Conservation (phyloP, 1,140 invertebrate genomes). For the Mycetomoellerius zeteki region DNA sequence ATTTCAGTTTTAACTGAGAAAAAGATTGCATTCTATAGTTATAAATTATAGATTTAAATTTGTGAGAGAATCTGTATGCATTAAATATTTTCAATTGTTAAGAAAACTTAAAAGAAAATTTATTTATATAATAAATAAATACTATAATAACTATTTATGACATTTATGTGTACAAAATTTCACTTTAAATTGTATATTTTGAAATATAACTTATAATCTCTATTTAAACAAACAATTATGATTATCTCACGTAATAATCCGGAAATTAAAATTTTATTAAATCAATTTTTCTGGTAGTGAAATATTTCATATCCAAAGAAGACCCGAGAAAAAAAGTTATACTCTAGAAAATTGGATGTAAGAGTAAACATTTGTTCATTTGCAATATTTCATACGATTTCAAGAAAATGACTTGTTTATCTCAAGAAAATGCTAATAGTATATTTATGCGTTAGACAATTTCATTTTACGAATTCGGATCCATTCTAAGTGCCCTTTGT, state of each 20-base stretch:
- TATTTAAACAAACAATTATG: neutral
- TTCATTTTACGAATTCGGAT: conserved; percentile 42
- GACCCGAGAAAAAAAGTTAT: neutral
- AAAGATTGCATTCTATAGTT: neutral
- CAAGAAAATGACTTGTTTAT: conserved; percentile 1
- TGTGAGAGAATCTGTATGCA: neutral
- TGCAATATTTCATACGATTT: neutral
- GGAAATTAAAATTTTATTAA: neutral
- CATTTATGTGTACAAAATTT: neutral
- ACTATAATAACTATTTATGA: neutral
- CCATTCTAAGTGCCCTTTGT: conserved; percentile 36
- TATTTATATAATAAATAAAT: neutral
- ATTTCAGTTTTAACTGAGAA: neutral
- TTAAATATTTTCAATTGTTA: neutral
- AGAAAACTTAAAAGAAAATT: neutral
- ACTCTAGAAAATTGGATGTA: neutral
- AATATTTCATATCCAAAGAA: neutral
- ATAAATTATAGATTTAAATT: neutral
- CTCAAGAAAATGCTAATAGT: neutral
- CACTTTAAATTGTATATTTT: neutral
- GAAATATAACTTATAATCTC: conserved; percentile 18
- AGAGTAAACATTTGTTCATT: conserved; percentile 13
- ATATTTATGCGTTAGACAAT: conserved; percentile 31
- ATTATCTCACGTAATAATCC: neutral
- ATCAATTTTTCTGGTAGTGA: neutral